Evolutionary conservation across 2,113 vertebrate species (phyloP).

Genomic region (Dasyurus viverrinus): DNA sequence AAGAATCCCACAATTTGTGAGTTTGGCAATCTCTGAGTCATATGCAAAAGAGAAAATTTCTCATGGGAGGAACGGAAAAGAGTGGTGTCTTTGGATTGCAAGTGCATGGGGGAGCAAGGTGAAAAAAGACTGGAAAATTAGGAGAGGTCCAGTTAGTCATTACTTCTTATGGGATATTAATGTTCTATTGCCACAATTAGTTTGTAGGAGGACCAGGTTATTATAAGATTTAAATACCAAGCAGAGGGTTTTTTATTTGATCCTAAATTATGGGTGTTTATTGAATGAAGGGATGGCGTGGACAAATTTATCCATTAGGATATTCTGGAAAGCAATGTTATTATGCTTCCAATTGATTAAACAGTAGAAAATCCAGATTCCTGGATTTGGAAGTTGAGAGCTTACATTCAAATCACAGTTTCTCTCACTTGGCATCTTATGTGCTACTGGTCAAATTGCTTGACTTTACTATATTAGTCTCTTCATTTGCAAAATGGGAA

Average conservation of each 20-base stretch:
- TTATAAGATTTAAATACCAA: neutral
- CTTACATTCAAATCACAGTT: constrained; percentile 20
- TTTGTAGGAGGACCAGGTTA: neutral
- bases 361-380: too few species aligned
- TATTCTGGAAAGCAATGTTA: neutral
- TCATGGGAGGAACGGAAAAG: neutral
- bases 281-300: neutral
- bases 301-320: neutral
- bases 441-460: neutral
- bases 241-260: neutral
- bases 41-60: neutral
- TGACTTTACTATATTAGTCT: neutral
- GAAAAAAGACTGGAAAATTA: neutral
- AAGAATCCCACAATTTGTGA: neutral
- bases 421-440: neutral
- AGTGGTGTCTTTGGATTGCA: neutral
- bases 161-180: neutral
- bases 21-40: neutral
- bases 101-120: neutral
- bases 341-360: neutral
- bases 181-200: neutral
- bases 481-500: neutral
- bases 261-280: neutral
- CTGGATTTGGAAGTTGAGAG: neutral
- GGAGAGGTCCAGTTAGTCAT: neutral